Evolutionary conservation across 2,797 vertebrate species (phyloP), one percentile per base, ranked within the genome.

Genomic region (Naso thynnoides): DNA sequence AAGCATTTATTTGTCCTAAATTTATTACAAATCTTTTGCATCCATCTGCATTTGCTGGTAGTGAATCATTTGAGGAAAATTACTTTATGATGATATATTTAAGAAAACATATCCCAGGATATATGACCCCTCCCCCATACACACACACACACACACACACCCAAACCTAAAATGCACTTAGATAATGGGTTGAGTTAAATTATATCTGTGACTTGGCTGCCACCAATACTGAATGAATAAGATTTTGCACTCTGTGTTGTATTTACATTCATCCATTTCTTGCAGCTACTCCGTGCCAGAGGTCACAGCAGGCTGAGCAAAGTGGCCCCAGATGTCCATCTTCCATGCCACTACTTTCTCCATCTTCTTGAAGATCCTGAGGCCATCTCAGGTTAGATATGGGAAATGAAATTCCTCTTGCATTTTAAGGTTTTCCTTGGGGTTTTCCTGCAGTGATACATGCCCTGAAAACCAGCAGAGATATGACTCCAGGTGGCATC

Each of bases 401-500:
- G 14, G 59, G 39, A 27, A 31, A 58, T 62, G 16, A 33, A 58
- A 60, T 58, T 39, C 24, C 47, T 54, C 31, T 15, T 48, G 21
- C 41, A 44, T 63, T 50, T 56, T 56, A 44, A 57, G 27, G 36
- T 38, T 9, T 45, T 47, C 50, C 65, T 5, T 55, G 26, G 67
- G 44, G 33, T 21, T 38, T 56, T 44, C 33, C 26, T 59, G 36
- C 26, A 14, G n/a, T 66, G 27, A 19, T 53, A 50, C 3, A 13
- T 52, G 26, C 23, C 18, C 0, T 0, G 27, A 44, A 60, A 47
- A n/a, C 14, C 31, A 49, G 39, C 16, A 54, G 41, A 23, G 7
- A 8, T 26, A 42, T 0, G n/a, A 8, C 2, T 45, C 21, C 45
- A 5, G 24, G 18, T n/a, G 38, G 26, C 31, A 18, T 47, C 38